A percentile compares a stretch with the other conserved stretches of the same genome.
These are phyloP conservation scores for Balearica regulorum DNA, from an alignment of 2,797 vertebrate species.

Conservation along the genomic window DNA sequence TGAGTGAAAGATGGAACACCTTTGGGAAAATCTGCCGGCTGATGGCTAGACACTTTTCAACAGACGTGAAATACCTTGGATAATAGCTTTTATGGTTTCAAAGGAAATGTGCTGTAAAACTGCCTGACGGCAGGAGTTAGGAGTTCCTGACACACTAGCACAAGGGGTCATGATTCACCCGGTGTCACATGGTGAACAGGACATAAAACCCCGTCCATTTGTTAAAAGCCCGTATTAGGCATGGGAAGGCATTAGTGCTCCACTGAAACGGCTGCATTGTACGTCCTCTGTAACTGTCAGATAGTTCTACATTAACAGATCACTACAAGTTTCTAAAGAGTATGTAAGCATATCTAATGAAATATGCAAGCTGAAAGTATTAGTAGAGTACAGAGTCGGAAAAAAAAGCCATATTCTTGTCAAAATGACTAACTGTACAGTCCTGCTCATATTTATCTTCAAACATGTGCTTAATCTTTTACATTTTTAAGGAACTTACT, in stretches of 20 bases:
- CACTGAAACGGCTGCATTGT: rapidly evolving
- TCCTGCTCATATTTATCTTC: conserved; percentile 5
- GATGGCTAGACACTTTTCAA: neutral
- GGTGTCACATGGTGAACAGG: neutral
- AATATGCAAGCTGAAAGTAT: conserved; percentile 18
- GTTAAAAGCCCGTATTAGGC: neutral
- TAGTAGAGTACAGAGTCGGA: neutral
- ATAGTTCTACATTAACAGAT: neutral
- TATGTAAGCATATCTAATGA: neutral
- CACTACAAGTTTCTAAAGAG: neutral
- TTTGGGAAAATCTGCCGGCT: neutral
- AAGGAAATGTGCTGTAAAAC: neutral
- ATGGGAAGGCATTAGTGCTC: neutral
- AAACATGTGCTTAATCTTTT: neutral
- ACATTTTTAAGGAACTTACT: conserved; percentile 13
- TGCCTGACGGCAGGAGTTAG: neutral
- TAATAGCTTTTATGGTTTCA: neutral
- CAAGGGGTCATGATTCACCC: neutral
- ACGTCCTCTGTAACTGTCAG: neutral
- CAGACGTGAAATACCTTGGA: neutral
- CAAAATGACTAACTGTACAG: conserved; percentile 21
- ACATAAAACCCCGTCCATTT: neutral
- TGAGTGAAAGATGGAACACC: neutral
- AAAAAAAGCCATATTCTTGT: conserved; percentile 15
- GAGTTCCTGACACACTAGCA: neutral